phyloP scores from a whole-genome alignment of 2,113 vertebrate genomes.

The Rostratula benghalensis region DNA sequence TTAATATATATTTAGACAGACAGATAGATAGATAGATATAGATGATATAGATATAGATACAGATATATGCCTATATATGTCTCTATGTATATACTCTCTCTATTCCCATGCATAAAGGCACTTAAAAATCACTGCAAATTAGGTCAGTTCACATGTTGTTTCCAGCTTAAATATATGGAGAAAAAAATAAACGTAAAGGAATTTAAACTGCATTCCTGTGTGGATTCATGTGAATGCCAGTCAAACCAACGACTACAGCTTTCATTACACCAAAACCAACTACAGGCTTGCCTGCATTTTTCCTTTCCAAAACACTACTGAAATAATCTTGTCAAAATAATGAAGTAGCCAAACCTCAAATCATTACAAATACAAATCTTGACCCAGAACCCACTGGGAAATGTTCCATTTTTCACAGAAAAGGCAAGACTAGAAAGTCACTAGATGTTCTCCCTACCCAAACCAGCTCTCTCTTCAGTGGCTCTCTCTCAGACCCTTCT shows the following conservation, averaged over 20 bases:
- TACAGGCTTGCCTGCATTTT: not conserved
- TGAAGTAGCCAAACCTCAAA: not conserved
- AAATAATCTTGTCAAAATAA: slow-evolving; percentile 14
- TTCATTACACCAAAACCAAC: not conserved
- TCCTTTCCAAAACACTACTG: not conserved
- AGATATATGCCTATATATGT: too few species aligned
- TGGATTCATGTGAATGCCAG: not conserved
- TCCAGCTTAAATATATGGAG: not conserved
- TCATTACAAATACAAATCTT: not conserved
- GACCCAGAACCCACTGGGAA: not conserved
- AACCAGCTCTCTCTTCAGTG: not conserved
- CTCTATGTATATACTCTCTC: not conserved
- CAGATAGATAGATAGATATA: too few species aligned
- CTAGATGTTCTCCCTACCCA: not conserved
- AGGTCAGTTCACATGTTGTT: not conserved
- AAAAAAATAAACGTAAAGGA: not conserved
- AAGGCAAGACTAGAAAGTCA: not conserved
- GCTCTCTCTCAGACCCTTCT: not conserved
- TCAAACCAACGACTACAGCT: not conserved
- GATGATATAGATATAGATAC: too few species aligned
- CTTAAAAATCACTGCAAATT: not conserved
- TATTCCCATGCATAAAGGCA: not conserved
- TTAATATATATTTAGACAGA: not conserved
- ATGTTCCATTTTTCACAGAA: not conserved
- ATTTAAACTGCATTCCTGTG: not conserved